Base-by-base conservation (phyloP, 2,797 vertebrate genomes). In the Protosalanx chinensis region DNA sequence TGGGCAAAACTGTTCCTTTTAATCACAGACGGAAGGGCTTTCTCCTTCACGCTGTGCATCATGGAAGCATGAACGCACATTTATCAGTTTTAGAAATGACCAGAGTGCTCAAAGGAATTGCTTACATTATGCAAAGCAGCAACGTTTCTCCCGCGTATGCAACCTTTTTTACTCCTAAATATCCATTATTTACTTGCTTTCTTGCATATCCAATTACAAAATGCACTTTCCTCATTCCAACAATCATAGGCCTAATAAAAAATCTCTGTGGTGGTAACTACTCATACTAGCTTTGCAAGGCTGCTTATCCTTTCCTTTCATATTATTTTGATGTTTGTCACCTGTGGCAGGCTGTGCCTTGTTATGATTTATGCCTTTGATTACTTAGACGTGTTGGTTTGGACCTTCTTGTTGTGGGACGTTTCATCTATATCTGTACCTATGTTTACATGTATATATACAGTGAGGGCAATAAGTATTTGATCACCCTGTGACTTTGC, bases 151-250 rank as follows among this genome's bases (percentile, higher is more conserved):
- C 71, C 84, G 87, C 80, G 87, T 86, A 88, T 90, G 87, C 85
- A 90, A 86, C 90, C 76, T 74, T 75, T 76, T 89, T 88, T 79
- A 84, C 80, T 88, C 81, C 76, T 85, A 81, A 83, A 88, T 82
- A 89, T 86, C 85, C 86, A 86, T 89, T 90, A 87, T 90, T 90
- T 81, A 79, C 87, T 88, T 82, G 87, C 84, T 88, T 82, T 82
- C 87, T 82, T 87, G 83, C 87, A 87, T 87, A 88, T 87, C 87
- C 86, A 89, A 89, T 92, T 88, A 87, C 80, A 84, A 87, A 87
- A 89, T 81, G 77, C 79, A 81, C 80, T 87, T 84, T 82, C 81
- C 71, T 85, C 80, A 83, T 90, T 89, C 84, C 75, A 90, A 78
- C 79, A 80, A 88, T 79, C 86, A 72, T 64, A 76, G 78, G 70